These are phyloP conservation scores for Stegastes partitus DNA, from an alignment of 2,113 vertebrate genomes.

Conservation along the genomic window DNA sequence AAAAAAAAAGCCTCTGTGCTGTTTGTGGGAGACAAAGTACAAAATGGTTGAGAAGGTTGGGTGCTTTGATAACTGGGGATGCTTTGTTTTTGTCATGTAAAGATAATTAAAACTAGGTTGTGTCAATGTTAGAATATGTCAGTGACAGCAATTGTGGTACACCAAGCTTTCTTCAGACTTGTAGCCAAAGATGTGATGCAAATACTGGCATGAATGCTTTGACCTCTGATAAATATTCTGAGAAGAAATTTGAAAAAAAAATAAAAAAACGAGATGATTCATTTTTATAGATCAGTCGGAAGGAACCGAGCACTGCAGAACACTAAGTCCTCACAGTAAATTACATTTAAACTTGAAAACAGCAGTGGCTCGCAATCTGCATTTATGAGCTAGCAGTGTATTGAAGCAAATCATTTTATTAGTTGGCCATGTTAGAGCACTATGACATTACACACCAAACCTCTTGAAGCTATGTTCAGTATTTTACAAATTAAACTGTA, in stretches of 20 bases:
- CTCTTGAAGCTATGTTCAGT: background rate
- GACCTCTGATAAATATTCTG: too few relatives aligned
- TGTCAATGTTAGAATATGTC: background rate
- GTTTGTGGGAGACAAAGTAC: background rate
- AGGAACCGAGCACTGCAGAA: background rate
- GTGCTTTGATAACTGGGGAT: background rate
- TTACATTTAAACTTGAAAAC: conserved; percentile 3
- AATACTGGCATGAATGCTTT: too few relatives aligned
- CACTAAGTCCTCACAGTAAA: background rate
- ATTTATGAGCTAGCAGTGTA: background rate
- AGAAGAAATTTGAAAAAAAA: too few relatives aligned
- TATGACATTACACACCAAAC: background rate
- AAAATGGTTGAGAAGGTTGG: background rate
- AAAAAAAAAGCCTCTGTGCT: background rate
- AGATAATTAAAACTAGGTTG: background rate
- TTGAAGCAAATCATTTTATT: conserved; percentile 10
- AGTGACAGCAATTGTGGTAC: background rate
- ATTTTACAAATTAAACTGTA: background rate
- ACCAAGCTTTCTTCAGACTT: too few relatives aligned
- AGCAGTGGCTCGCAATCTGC: background rate
- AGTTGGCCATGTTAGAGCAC: background rate
- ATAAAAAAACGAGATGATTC: too few relatives aligned
- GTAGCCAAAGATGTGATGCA: too few relatives aligned
- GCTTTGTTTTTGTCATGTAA: background rate
- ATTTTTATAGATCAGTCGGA: too few relatives aligned